Base-by-base conservation (phyloP, 2,888 invertebrate species). In the Monopis laevigella region DNA sequence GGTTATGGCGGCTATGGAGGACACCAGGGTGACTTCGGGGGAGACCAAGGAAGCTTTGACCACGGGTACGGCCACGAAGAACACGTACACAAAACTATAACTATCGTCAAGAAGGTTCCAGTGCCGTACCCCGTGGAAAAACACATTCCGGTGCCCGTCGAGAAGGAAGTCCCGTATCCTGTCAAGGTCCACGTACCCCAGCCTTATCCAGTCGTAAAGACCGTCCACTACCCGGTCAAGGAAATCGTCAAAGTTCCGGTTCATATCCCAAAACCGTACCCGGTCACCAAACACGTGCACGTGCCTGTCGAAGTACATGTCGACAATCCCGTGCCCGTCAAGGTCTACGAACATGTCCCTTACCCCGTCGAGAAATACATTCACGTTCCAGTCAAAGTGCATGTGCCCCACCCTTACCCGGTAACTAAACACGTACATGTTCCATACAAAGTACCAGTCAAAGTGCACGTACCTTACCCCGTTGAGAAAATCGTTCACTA, bases 111-210 rank as follows among this genome's bases (percentile, higher is more conserved):
- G 59, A 90, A 90, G 48, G 87, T 92, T 16, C 82, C 86, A 13
- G 86, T 85, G 16, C 89, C 89, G 1, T 89, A 88, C 56, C 88
- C 89, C 21, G 88, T 90, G 0, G 88, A 88, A 53, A 89, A 88
- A 55, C 81, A 84, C 28, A 78, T 88, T 39, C 87, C 75, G 5
- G 82, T 86, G 39, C 89, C 89, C 1, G 86, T 90, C 7, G 84
- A 87, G 46, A 89, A 89, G 54, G 83, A 82, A 39, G 78, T 90
- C 16, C 87, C 80, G 1, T 82, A 83, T 47, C 86, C 89, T 6
- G 85, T 89, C 2, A 86, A 88, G 58, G 87, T 89, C n/a, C 87
- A 69, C 2, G 85, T 87, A 21, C 86, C 88, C 0, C 85, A 87
- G 39, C 88, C 89, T 0, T 89, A 88, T 64, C 86, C 89, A 18